A percentile compares a stretch with the other conserved stretches of the same genome.
These are phyloP conservation scores for Psilopsiagon aurifrons DNA, from an alignment of 2,113 vertebrate species.

Conservation along the genomic window DNA sequence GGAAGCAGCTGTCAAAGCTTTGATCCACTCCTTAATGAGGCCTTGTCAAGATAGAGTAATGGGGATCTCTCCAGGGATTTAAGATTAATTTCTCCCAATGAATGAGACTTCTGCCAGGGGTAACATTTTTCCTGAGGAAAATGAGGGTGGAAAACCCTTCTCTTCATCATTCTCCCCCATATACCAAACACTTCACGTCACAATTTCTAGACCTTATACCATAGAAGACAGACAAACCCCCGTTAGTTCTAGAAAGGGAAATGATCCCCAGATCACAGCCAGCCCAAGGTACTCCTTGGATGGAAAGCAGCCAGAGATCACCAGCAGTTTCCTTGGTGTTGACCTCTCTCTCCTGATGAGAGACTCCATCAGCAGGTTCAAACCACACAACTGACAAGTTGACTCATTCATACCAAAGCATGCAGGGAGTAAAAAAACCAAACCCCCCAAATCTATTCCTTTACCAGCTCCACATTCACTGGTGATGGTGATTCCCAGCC, in stretches of 20 bases:
- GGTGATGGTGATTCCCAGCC: not conserved
- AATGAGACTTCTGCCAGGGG: not conserved
- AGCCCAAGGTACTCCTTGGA: not conserved
- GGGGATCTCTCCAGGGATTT: not conserved
- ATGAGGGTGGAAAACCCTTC: not conserved
- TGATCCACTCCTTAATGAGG: not conserved
- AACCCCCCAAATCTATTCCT: not conserved
- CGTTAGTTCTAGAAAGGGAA: not conserved
- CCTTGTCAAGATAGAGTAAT: not conserved
- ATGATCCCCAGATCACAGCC: not conserved
- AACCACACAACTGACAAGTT: not conserved
- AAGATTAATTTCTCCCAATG: not conserved
- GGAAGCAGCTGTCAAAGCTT: not conserved
- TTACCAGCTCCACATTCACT: not conserved
- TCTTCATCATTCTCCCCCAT: not conserved
- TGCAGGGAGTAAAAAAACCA: not conserved
- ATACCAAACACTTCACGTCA: not conserved
- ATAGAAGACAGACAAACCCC: not conserved
- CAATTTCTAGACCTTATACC: not conserved
- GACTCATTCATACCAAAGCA: not conserved
- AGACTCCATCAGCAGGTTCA: not conserved
- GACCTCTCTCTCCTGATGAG: not conserved
- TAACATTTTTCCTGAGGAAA: not conserved
- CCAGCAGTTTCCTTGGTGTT: not conserved
- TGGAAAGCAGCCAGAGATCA: not conserved